phyloP scores from a whole-genome alignment of 2,113 vertebrate species.

The Penelope pileata region DNA sequence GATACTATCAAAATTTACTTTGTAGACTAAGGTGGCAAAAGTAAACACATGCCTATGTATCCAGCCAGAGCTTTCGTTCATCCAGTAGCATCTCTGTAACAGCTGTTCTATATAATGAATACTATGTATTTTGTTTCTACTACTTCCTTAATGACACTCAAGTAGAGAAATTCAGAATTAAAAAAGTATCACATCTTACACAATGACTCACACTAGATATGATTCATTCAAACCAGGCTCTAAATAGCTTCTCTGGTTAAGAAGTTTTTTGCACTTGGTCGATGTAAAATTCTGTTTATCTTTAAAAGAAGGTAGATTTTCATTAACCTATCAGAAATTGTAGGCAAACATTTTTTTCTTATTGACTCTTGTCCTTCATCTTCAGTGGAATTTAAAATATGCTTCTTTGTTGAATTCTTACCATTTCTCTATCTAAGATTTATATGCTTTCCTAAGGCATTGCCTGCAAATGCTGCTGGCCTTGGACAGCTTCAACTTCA shows the following conservation, averaged over 20 bases:
- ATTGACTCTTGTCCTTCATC: neutral
- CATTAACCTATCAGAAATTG: neutral
- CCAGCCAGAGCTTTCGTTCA: neutral
- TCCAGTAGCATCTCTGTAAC: neutral
- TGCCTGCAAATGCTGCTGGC: neutral
- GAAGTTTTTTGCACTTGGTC: accelerated
- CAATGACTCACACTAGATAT: neutral
- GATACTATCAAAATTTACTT: conserved; percentile 7
- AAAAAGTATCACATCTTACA: neutral
- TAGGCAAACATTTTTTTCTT: neutral
- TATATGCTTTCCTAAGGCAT: neutral
- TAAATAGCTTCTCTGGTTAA: neutral
- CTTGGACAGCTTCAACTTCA: neutral
- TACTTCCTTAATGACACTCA: neutral
- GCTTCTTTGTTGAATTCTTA: neutral
- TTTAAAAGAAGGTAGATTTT: neutral
- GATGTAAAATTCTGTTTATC: neutral
- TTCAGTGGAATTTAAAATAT: neutral
- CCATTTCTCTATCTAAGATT: neutral
- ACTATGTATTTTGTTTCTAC: neutral
- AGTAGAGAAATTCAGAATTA: neutral
- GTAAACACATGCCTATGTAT: neutral
- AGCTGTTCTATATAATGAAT: neutral
- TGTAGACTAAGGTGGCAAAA: conserved; percentile 9
- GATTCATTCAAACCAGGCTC: neutral